phyloP scores from a whole-genome alignment of 2,797 vertebrate species.

The Avahi laniger region DNA sequence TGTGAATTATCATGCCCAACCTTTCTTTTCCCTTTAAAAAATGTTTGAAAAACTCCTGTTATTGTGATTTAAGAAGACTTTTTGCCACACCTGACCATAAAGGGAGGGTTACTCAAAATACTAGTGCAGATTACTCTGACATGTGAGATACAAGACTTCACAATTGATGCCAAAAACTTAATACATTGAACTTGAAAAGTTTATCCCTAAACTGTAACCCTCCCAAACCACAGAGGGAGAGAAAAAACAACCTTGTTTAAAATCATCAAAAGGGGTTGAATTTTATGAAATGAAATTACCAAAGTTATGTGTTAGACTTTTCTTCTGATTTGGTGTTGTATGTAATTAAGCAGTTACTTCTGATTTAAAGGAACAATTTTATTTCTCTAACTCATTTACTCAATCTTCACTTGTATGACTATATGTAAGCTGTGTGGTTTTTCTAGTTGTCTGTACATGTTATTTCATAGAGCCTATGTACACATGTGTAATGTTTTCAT shows the following conservation, averaged over 20 bases:
- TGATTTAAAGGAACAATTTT: not conserved
- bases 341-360: not conserved
- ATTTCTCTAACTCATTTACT: not conserved
- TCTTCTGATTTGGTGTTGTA: not conserved
- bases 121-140: not conserved
- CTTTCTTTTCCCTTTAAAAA: not conserved
- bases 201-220: not conserved
- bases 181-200: slow-evolving; percentile 8
- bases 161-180: not conserved
- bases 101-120: not conserved
- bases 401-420: not conserved
- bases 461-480: not conserved
- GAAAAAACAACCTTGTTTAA: not conserved
- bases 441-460: not conserved
- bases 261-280: not conserved
- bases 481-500: slow-evolving; percentile 25
- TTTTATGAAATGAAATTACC: slow-evolving; percentile 1
- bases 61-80: not conserved
- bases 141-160: not conserved
- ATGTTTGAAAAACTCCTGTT: not conserved
- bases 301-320: not conserved
- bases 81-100: not conserved
- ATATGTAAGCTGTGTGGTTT: not conserved
- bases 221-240: not conserved
- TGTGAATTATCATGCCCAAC: not conserved